These are phyloP conservation scores for Octodon degus DNA, from an alignment of 2,113 vertebrate species.

Conservation along the genomic window DNA sequence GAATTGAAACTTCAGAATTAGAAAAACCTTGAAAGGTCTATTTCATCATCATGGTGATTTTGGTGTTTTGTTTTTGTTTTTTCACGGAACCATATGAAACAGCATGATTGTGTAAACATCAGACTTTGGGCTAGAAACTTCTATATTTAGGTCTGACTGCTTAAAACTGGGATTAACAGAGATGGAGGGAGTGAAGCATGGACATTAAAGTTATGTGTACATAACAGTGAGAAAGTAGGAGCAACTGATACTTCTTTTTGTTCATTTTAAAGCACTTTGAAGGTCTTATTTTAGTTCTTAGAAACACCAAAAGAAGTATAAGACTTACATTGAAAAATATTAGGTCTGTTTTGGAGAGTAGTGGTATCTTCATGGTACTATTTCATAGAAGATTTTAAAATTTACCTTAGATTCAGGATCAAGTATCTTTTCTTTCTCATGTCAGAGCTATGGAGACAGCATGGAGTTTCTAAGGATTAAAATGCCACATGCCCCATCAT, in stretches of 20 bases:
- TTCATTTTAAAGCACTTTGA: background rate
- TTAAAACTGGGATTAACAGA: constrained; percentile 28
- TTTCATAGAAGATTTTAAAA: background rate
- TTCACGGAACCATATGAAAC: background rate
- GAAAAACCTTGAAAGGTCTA: background rate
- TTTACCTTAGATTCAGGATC: background rate
- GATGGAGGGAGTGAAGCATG: background rate
- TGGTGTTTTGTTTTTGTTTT: background rate
- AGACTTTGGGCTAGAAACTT: background rate
- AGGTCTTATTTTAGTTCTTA: constrained; percentile 21
- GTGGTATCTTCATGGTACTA: background rate
- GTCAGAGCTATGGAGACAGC: constrained; percentile 7
- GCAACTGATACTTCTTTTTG: background rate
- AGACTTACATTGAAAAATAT: background rate
- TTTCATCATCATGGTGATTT: background rate
- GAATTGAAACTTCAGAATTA: constrained; percentile 17
- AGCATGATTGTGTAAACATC: background rate
- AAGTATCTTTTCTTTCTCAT: background rate
- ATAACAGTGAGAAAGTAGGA: background rate
- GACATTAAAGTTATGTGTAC: background rate
- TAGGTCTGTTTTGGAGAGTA: background rate
- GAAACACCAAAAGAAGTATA: background rate
- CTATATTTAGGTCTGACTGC: background rate
- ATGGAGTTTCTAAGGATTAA: constrained; percentile 18
- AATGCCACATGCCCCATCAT: background rate